These are phyloP conservation scores for Diarsia dahlii DNA, from an alignment of 2,888 invertebrate species.

Conservation along the genomic window DNA sequence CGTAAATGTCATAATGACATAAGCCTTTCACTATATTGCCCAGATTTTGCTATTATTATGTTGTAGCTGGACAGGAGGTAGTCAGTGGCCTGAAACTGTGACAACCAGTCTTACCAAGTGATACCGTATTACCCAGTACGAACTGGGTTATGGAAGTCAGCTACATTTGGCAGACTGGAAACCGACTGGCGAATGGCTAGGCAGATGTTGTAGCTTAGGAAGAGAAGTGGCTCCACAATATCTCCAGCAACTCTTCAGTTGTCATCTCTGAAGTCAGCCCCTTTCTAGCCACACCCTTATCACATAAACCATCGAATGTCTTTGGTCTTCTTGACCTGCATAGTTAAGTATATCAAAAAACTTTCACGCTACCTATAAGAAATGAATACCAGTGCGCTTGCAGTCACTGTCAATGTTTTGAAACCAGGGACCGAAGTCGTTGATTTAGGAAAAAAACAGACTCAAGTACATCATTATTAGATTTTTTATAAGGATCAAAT, in stretches of 20 bases:
- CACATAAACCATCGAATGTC: not conserved
- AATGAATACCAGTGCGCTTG: not conserved
- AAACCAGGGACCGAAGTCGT: too few species aligned
- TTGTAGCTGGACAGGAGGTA: too few species aligned
- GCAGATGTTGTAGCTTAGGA: not conserved
- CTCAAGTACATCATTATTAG: not conserved
- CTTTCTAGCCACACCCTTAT: not conserved
- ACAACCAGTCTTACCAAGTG: not conserved
- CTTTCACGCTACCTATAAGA: rapidly evolving
- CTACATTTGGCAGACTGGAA: not conserved
- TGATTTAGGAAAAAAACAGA: too few species aligned
- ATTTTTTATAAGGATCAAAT: too few species aligned
- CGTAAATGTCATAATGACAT: not conserved
- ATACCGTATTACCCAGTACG: not conserved
- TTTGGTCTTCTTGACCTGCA: not conserved
- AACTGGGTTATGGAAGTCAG: not conserved
- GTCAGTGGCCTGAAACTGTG: too few species aligned
- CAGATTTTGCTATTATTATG: not conserved
- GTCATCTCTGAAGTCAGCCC: not conserved
- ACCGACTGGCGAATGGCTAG: not conserved
- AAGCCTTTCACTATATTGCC: too few species aligned
- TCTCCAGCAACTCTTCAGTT: not conserved
- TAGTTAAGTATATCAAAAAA: not conserved
- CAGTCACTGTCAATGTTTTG: too few species aligned
- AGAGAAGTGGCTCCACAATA: not conserved